Base-by-base conservation (phyloP, 2,113 vertebrate species). In the Hyla sarda region DNA sequence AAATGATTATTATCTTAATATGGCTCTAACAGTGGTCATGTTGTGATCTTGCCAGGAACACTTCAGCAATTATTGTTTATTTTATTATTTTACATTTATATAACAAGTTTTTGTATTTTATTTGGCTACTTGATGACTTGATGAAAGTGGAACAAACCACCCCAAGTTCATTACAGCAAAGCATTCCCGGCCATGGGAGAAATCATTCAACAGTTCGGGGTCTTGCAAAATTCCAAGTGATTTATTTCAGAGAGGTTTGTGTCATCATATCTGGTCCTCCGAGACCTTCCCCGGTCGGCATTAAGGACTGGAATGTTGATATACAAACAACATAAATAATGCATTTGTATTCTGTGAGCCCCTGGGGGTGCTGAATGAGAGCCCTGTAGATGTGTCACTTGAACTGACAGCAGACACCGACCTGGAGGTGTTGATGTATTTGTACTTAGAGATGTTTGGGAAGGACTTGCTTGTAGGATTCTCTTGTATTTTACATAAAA, bases 271-370 rank as follows among this genome's bases (percentile, higher is more conserved):
- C 19, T 62, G 54, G 7, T 56, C 84, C 76, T 48, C n/a, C 4
- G 84, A 19, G 84, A 79, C 30, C n/a, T 79, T 25, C 67, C 60
- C 56, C 60, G 9, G 37, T 34, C 25, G 62, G 48, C 60, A 71
- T 56, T 58, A 80, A 48, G 84, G 75, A 72, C 60, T 67, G 45
- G 16, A 32, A 72, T 79, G 76, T 58, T 86, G 84, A 86, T 77
- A 72, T 72, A 67, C 58, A 86, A 50, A 67, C 76, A 72, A 71
- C 47, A 86, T 86, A 86, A 86, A 80, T 86, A 86, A 80, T 86
- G 76, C 60, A 72, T 34, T 72, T 21, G 47, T 86, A 72, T 37
- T 80, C 69, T 30, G 76, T 37, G 54, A 69, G 74, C 50, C 58
- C 47, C 50, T 7, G 28, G 48, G 56, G 84, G 41, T 52, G 50